phyloP scores from a whole-genome alignment of 2,888 invertebrate genomes.

The Bellardia pandia region DNA sequence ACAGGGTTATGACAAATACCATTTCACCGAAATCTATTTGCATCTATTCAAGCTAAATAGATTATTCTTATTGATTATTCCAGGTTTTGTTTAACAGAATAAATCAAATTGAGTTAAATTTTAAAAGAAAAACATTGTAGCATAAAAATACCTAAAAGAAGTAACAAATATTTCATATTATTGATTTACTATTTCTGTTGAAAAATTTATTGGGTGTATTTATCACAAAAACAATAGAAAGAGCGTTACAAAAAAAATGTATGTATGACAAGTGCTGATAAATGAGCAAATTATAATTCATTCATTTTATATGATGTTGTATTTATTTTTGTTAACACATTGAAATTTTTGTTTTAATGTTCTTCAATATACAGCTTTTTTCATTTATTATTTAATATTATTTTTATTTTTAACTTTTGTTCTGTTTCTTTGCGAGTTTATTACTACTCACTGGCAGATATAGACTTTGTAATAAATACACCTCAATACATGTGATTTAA shows the following conservation, averaged over 20 bases:
- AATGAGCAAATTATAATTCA: conserved; percentile 46
- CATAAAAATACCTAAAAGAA: not conserved
- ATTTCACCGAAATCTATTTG: not conserved
- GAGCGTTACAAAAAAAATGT: not conserved
- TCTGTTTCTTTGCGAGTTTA: conserved; percentile 5
- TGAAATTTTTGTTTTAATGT: conserved; percentile 30
- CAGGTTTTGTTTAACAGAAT: not conserved
- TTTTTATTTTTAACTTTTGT: not conserved
- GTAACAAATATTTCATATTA: not conserved
- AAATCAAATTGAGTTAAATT: conserved; percentile 1
- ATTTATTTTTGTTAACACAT: conserved; percentile 29
- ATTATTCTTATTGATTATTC: not conserved
- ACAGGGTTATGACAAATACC: not conserved
- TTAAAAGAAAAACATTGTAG: not conserved
- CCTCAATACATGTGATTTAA: conserved; percentile 52
- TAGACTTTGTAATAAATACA: conserved; percentile 44
- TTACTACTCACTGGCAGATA: conserved; percentile 25
- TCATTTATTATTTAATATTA: not conserved
- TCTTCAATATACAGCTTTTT: not conserved
- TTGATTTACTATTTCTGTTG: conserved; percentile 13
- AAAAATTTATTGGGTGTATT: not conserved
- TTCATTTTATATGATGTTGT: conserved; percentile 21
- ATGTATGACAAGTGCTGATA: conserved; percentile 45
- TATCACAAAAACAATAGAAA: not conserved
- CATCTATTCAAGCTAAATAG: not conserved